Conservation (phyloP, 1,140 invertebrate species). For the Eupeodes corollae region DNA sequence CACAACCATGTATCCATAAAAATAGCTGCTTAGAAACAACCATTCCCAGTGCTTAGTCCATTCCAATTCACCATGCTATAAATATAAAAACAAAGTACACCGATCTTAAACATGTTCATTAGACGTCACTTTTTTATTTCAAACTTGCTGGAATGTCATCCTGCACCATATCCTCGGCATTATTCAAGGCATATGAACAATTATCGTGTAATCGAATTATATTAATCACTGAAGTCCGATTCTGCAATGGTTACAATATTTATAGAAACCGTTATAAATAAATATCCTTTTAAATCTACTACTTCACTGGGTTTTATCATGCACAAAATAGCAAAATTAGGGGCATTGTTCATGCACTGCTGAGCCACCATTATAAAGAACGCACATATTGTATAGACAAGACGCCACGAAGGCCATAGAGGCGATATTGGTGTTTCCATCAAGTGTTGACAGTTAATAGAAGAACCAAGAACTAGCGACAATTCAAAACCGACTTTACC, state of each 20-base stretch:
- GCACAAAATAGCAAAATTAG: slow-evolving; percentile 23
- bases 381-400: slow-evolving; percentile 26
- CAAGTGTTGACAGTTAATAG: too few relatives aligned
- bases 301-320: slow-evolving; percentile 17
- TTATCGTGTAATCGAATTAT: too few relatives aligned
- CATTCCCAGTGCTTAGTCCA: slow-evolving; percentile 25
- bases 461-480: too few relatives aligned
- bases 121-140: too few relatives aligned
- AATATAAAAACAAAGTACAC: not conserved
- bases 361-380: slow-evolving; percentile 21
- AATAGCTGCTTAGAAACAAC: slow-evolving; percentile 19
- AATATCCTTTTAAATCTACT: not conserved
- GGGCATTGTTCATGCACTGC: slow-evolving; percentile 21
- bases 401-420: slow-evolving; percentile 1
- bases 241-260: not conserved
- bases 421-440: too few relatives aligned
- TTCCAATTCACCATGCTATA: slow-evolving; percentile 15
- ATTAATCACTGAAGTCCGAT: too few relatives aligned
- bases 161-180: too few relatives aligned
- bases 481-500: too few relatives aligned
- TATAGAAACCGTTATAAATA: not conserved
- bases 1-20: slow-evolving; percentile 25
- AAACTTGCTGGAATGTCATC: too few relatives aligned
- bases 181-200: too few relatives aligned
- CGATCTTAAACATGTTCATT: too few relatives aligned